Conservation (phyloP, 35 echinoderm and acorn worm species). For the Strongylocentrotus purpuratus region DNA sequence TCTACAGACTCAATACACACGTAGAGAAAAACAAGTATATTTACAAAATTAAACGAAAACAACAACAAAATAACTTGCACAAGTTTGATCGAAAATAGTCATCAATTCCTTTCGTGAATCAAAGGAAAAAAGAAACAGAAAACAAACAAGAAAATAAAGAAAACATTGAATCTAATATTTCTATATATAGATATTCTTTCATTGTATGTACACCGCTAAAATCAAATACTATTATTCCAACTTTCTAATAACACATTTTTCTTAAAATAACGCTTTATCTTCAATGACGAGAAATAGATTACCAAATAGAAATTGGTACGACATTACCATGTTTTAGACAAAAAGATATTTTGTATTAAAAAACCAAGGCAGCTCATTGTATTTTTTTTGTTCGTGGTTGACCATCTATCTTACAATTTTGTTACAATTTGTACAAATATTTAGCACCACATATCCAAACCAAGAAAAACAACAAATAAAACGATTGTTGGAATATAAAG, state of each 20-base stretch:
- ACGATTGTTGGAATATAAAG: background rate
- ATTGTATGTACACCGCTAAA: background rate
- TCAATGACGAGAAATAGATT: background rate
- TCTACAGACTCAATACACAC: background rate
- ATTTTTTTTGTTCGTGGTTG: background rate
- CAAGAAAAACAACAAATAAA: background rate
- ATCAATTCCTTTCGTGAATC: background rate
- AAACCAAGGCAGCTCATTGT: conserved; percentile 14
- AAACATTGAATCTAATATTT: background rate
- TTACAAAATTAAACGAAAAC: background rate
- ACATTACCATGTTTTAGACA: background rate
- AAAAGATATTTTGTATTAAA: conserved; percentile 12
- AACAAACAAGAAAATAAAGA: background rate
- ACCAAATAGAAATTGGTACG: background rate
- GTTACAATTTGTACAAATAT: conserved; percentile 51
- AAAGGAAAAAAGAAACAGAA: background rate
- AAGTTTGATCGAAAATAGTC: background rate
- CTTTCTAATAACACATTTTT: background rate
- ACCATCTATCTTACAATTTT: conserved; percentile 33
- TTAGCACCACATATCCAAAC: conserved; percentile 34
- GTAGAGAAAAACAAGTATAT: background rate
- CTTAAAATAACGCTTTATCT: background rate
- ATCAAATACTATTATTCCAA: background rate
- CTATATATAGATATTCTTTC: background rate
- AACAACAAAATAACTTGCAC: background rate